phyloP scores from a whole-genome alignment of 1,140 invertebrate species.

The Lepeophtheirus salmonis region DNA sequence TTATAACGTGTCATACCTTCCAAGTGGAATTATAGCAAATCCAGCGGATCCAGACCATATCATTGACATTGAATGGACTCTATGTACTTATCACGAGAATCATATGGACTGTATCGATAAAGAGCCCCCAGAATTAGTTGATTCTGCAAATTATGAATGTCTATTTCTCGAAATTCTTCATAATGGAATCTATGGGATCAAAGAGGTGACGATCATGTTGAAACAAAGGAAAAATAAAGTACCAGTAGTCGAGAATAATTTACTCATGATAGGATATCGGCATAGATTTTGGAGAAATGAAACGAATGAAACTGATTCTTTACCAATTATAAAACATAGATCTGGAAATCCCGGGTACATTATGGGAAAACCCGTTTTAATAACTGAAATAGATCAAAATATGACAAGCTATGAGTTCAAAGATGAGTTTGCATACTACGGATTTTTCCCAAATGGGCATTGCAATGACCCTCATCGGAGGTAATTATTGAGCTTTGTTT shows the following conservation, averaged over 20 bases:
- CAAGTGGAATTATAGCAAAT: neutral
- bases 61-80: slow-evolving; percentile 16
- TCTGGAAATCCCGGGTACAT: neutral
- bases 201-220: neutral
- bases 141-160: neutral
- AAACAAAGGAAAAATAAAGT: too few relatives aligned
- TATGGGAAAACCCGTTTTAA: neutral
- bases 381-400: too few relatives aligned
- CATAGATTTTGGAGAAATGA: too few relatives aligned
- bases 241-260: too few relatives aligned
- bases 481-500: neutral
- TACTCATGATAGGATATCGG: too few relatives aligned
- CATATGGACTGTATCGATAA: slow-evolving; percentile 23
- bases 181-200: neutral
- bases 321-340: too few relatives aligned
- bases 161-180: neutral
- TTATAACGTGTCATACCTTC: neutral
- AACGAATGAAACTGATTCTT: too few relatives aligned
- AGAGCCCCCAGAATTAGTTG: neutral
- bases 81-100: slow-evolving; percentile 26
- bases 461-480: neutral
- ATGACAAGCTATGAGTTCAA: too few relatives aligned
- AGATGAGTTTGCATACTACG: neutral
- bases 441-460: neutral
- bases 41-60: slow-evolving; percentile 23